These are phyloP conservation scores for Hypotaenidia okinawae DNA, from an alignment of 2,797 vertebrate genomes.

Conservation along the genomic window DNA sequence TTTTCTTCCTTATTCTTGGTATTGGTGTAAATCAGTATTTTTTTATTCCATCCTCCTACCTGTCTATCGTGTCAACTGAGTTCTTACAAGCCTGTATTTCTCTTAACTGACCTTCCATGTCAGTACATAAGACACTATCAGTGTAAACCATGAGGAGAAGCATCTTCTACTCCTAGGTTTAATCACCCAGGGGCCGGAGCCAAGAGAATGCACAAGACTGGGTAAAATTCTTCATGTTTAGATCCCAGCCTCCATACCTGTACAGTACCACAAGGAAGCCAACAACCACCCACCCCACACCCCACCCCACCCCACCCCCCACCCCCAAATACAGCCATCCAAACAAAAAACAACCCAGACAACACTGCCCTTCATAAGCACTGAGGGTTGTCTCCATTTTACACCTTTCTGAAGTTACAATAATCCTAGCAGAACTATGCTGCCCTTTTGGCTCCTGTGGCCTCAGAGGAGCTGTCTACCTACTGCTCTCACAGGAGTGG, in stretches of 20 bases:
- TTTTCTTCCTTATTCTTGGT: background rate
- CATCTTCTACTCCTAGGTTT: background rate
- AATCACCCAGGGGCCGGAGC: background rate
- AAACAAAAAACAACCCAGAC: background rate
- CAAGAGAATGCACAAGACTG: background rate
- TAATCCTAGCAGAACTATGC: background rate
- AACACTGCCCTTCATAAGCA: background rate
- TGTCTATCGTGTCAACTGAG: background rate
- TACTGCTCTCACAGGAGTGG: fast-evolving
- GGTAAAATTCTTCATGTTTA: background rate
- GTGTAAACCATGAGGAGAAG: background rate
- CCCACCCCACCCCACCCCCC: background rate
- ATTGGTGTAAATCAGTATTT: background rate
- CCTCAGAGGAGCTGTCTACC: background rate
- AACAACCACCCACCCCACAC: background rate
- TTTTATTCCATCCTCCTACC: background rate
- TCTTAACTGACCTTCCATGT: background rate
- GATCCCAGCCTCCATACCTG: background rate
- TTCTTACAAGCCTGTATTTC: background rate
- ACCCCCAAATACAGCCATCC: background rate
- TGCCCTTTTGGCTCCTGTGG: fast-evolving
- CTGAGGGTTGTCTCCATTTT: background rate
- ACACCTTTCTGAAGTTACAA: fast-evolving
- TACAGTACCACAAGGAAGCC: background rate
- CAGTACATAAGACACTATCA: background rate